phyloP scores from a whole-genome alignment of 2,888 invertebrate genomes.

The Rhyacophila evoluta region DNA sequence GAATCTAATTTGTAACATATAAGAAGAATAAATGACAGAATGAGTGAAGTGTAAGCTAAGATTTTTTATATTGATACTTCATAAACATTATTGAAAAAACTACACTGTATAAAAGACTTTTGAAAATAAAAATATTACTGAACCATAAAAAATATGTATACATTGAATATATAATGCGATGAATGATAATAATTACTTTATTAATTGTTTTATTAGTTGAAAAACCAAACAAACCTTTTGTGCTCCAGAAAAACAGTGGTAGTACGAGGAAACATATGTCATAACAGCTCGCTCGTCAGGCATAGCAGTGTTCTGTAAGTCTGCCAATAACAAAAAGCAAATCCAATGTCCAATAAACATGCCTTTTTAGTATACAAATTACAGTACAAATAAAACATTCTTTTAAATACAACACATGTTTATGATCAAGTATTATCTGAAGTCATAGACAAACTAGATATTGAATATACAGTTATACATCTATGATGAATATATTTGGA shows the following conservation, averaged over 20 bases:
- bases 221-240: constrained; percentile 86
- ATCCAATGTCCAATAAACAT: constrained; percentile 45
- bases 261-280: constrained; percentile 99
- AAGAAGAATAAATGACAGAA: too few species aligned
- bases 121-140: too few species aligned
- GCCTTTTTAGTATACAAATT: constrained; percentile 41
- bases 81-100: too few species aligned
- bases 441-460: background rate
- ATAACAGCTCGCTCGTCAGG: constrained; percentile 99
- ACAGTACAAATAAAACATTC: background rate
- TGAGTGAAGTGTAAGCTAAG: too few species aligned
- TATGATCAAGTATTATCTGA: constrained; percentile 7
- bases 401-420: background rate
- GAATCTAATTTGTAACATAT: too few species aligned
- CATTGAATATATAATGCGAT: too few species aligned
- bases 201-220: background rate
- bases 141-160: too few species aligned
- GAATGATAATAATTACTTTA: too few species aligned
- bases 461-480: background rate
- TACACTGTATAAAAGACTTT: too few species aligned
- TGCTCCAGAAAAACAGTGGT: constrained; percentile 99
- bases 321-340: constrained; percentile 73
- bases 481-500: too few species aligned
- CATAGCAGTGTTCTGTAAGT: constrained; percentile 98
- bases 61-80: too few species aligned